These are phyloP conservation scores for Eupleurogrammus muticus DNA, from an alignment of 2,797 vertebrate species.

Conservation along the genomic window DNA sequence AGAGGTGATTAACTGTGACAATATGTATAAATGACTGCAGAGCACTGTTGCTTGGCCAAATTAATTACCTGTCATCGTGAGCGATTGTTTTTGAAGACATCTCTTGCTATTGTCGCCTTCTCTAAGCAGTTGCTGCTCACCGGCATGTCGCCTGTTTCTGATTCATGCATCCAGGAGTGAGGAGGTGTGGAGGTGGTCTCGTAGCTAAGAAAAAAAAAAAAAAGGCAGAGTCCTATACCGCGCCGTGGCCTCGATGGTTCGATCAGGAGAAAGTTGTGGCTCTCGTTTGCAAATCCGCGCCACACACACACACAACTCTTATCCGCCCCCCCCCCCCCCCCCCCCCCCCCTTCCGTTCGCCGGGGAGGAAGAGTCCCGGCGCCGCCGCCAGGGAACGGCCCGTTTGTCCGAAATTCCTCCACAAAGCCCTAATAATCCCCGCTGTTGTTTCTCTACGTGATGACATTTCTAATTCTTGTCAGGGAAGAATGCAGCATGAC, in stretches of 20 bases:
- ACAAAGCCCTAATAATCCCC: constrained; percentile 63
- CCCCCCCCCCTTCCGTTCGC: not conserved
- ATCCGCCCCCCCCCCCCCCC: too few relatives aligned
- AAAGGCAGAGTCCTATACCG: not conserved
- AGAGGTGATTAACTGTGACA: constrained; percentile 80
- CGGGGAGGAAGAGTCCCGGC: constrained; percentile 3
- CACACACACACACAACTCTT: not conserved
- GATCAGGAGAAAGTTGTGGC: constrained; percentile 6
- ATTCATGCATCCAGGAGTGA: not conserved
- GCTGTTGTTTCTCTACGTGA: constrained; percentile 66
- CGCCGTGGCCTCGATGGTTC: not conserved
- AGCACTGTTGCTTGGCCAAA: constrained; percentile 69
- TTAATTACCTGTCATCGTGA: constrained; percentile 84
- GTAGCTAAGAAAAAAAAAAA: not conserved
- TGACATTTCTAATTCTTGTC: constrained; percentile 73
- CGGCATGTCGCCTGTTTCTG: constrained; percentile 31
- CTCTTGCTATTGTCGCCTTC: constrained; percentile 53
- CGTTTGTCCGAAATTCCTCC: constrained; percentile 53
- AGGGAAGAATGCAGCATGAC: constrained; percentile 72
- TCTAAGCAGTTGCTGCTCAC: constrained; percentile 18
- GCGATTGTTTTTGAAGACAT: constrained; percentile 76
- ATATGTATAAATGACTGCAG: constrained; percentile 71
- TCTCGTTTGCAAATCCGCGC: constrained; percentile 17
- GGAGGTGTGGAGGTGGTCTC: not conserved
- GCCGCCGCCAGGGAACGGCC: constrained; percentile 26